phyloP scores from a whole-genome alignment of 2,888 invertebrate genomes.

The Drosophila mimetica region DNA sequence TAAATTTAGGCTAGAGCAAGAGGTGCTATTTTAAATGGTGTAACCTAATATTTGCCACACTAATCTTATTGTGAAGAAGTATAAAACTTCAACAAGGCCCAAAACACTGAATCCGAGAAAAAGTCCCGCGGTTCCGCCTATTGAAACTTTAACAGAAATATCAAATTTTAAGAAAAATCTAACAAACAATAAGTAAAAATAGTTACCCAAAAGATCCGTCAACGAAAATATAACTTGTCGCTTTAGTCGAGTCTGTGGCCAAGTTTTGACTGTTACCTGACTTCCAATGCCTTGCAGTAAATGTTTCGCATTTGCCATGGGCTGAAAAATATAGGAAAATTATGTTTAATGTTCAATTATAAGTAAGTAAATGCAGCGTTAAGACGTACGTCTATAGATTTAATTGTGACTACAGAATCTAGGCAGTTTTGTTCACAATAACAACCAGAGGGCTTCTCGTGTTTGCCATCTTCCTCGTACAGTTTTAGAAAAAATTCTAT shows the following conservation, averaged over 20 bases:
- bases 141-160: slow-evolving; percentile 86
- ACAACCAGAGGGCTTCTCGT: slow-evolving; percentile 60
- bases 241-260: slow-evolving; percentile 77
- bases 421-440: slow-evolving; percentile 81
- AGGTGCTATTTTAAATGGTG: slow-evolving; percentile 44
- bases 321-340: slow-evolving; percentile 27
- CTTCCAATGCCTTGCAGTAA: slow-evolving; percentile 75
- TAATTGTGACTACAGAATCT: slow-evolving; percentile 73
- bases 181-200: not conserved
- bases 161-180: not conserved
- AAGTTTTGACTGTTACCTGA: slow-evolving; percentile 64
- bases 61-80: slow-evolving; percentile 88
- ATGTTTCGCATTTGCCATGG: slow-evolving; percentile 66
- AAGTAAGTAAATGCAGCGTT: too few relatives aligned
- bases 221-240: slow-evolving; percentile 83
- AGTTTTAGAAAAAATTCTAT: slow-evolving; percentile 60
- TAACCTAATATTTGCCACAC: slow-evolving; percentile 86
- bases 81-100: slow-evolving; percentile 90
- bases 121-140: slow-evolving; percentile 92
- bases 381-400: slow-evolving; percentile 54
- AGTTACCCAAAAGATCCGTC: slow-evolving; percentile 82
- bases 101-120: slow-evolving; percentile 92
- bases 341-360: not conserved
- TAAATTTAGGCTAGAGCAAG: not conserved
- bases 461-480: slow-evolving; percentile 44